Base-by-base conservation (phyloP, 1,140 invertebrate genomes). In the Drosophila ironensis region DNA sequence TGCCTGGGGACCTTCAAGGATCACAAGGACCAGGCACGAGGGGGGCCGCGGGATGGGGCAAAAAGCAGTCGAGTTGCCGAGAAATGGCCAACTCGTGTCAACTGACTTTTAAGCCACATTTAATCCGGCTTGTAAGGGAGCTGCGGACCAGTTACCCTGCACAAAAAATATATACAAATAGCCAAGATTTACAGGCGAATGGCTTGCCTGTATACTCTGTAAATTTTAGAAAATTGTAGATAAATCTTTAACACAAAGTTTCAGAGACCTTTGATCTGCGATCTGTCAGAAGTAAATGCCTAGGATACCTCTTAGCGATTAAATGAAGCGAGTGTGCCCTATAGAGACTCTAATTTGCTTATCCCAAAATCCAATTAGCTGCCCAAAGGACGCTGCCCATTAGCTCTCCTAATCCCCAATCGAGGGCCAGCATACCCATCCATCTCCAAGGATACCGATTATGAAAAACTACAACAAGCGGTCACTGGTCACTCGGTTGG, bases 61-160 rank as follows among this genome's bases (percentile, higher is more conserved):
- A 53, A 50, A 38, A 27, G 41, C 28, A 68, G 56, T 63, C 75
- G 57, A 68, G 56, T 63, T 76, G 57, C 37, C 56, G 72, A 81
- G 72, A 84, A 82, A 82, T 84, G 77, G 77, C 78, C 56, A 82
- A 82, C 77, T 82, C 77, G 73, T 82, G 78, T 84, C 78, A 82
- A 82, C 78, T 84, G 78, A 82, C 78, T 82, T 82, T 82, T 77
- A 82, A 82, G 78, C 78, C 78, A 84, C 78, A 84, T 82, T 82
- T 84, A 82, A 82, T 82, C 78, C 78, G 51, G 54, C 78, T 84
- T 77, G 73, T 59, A 61, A 28, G 70, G 78, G 70, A 84, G 86
- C 70, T 86, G 54, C 57, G 57, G 63, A 61, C 59, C 69, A 82
- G 53, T 57, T 50, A 77, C 41, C 42, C 53, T 17, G 52, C 44